Conservation (phyloP, 1,140 invertebrate genomes). For the Neodiprion virginianus region DNA sequence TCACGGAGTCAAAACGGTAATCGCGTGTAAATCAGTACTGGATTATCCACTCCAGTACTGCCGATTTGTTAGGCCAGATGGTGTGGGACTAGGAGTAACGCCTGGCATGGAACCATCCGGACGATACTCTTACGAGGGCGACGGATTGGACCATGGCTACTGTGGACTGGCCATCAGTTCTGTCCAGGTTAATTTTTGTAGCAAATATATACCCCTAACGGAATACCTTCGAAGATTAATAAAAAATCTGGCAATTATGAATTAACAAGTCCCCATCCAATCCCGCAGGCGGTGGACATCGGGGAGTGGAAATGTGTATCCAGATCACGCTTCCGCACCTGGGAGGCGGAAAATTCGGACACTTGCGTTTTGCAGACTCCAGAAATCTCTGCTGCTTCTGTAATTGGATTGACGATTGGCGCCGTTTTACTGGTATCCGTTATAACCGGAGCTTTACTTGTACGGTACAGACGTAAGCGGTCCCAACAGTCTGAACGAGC, state of each 20-base stretch:
- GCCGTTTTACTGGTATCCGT: not conserved
- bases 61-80: not conserved
- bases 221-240: no score
- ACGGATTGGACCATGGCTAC: not conserved
- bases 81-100: not conserved
- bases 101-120: not conserved
- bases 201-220: no score
- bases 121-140: not conserved
- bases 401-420: not conserved
- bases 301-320: not conserved
- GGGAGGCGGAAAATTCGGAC: not conserved
- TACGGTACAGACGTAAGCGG: not conserved
- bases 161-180: not conserved
- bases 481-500: not conserved
- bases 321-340: not conserved
- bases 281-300: not conserved
- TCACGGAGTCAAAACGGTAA: not conserved
- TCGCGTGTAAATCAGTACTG: not conserved
- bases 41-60: not conserved
- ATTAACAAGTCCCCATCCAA: not conserved
- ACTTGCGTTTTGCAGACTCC: not conserved
- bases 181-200: not conserved
- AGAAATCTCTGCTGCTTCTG: not conserved
- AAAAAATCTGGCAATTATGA: no score
- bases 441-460: not conserved